A percentile compares a stretch with the other conserved stretches of the same genome.
phyloP scores from a whole-genome alignment of 2,888 invertebrate genomes.

The Drosophila pegasa region DNA sequence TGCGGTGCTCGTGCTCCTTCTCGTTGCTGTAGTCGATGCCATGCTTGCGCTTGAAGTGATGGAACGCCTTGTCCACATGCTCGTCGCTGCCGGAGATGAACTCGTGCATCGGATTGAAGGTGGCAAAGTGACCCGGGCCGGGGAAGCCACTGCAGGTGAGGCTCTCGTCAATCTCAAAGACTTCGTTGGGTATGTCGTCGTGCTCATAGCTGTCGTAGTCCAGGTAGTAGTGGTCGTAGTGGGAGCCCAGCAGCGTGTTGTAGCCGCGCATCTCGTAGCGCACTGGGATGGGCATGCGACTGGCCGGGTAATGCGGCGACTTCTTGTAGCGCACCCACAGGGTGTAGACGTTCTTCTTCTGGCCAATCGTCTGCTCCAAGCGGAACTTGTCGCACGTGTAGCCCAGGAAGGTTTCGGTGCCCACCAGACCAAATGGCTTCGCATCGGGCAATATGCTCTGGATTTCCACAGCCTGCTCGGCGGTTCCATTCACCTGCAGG shows the following conservation, averaged over 20 bases:
- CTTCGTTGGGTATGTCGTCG: slow-evolving; percentile 88
- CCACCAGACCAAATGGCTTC: slow-evolving; percentile 89
- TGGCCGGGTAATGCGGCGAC: slow-evolving; percentile 85
- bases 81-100: slow-evolving; percentile 91
- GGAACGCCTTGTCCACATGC: slow-evolving; percentile 91
- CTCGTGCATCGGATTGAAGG: slow-evolving; percentile 97
- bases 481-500: slow-evolving; percentile 92
- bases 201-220: slow-evolving; percentile 90
- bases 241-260: slow-evolving; percentile 96
- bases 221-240: slow-evolving; percentile 97
- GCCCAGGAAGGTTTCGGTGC: slow-evolving; percentile 90
- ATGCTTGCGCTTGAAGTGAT: slow-evolving; percentile 90
- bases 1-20: slow-evolving; percentile 89
- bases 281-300: slow-evolving; percentile 88
- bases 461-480: slow-evolving; percentile 87
- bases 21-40: slow-evolving; percentile 88
- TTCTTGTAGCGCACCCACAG: slow-evolving; percentile 93
- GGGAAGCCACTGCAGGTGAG: slow-evolving; percentile 92
- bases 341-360: slow-evolving; percentile 94
- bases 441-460: slow-evolving; percentile 94
- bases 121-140: slow-evolving; percentile 93
- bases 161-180: slow-evolving; percentile 88
- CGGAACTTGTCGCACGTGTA: slow-evolving; percentile 92
- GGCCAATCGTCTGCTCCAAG: slow-evolving; percentile 88
- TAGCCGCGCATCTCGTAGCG: slow-evolving; percentile 97